Evolutionary conservation across 2,888 invertebrate species (phyloP), one percentile per base, ranked within the genome.

Genomic region (Drosophila fungiperda): DNA sequence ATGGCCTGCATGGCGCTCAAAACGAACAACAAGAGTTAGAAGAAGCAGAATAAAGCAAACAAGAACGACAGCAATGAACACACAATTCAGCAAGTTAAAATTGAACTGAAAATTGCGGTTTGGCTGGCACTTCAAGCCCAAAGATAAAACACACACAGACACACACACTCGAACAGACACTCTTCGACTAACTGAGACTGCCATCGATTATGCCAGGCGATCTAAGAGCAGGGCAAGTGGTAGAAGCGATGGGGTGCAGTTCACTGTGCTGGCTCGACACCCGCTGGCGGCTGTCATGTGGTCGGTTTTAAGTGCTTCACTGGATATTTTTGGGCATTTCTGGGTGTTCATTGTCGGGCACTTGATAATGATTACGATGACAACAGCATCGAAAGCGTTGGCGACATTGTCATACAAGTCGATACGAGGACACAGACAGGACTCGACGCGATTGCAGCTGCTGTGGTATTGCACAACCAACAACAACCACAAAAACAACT

Each of bases 321-420:
- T 78, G 86, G 88, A 76, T 87, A 87, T 82, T 88, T 87, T 87
- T 66, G 76, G 76, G 58, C 67, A 75, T 75, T 55, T 73, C 58
- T 73, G 78, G 70, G 69, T 73, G 80, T 89, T 52, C 65, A 64
- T 62, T 89, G 78, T 76, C 82, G 68, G 73, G 57, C 79, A 79
- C 90, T 89, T 82, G 87, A 87, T 86, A 89, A 86, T 84, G 88
- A 87, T 76, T 76, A 68, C 82, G 89, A 75, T 85, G 85, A 89
- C 85, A 82, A 78, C 78, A 70, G 63, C 64, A 66, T 59, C 73
- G 68, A 70, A 57, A 59, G 48, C 57, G 68, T 68, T 64, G 70
- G 57, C 61, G 57, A 64, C 76, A 57, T 82, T 72, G 70, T 66
- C 67, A 69, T 66, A 38, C 55, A 55, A 64, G 65, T 57, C 62